Percentiles rank a stretch among this genome's conserved stretches.
Evolutionary conservation across 2,113 vertebrate genomes (phyloP).

Genomic region (Antennarius striatus): DNA sequence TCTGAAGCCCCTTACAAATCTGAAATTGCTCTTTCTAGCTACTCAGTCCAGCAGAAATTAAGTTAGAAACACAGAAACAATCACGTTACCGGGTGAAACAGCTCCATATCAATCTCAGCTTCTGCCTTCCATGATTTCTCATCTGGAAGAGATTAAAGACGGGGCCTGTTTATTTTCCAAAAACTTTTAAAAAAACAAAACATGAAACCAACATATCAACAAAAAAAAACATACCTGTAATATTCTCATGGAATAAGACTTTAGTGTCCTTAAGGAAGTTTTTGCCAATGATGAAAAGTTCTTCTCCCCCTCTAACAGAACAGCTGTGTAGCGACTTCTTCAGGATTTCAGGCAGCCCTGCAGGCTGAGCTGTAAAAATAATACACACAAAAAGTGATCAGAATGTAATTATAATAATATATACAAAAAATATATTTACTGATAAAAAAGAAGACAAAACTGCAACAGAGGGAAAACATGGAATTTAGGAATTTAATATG

Average conservation of each 20-base stretch:
- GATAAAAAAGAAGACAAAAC: no score
- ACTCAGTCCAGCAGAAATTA: constrained; percentile 35
- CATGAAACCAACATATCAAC: neutral
- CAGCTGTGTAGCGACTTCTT: constrained; percentile 97
- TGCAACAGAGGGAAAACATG: no score
- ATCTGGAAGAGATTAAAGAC: constrained; percentile 80
- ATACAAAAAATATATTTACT: no score
- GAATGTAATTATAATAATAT: no score
- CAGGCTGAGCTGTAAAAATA: constrained; percentile 89
- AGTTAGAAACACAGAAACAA: constrained; percentile 22
- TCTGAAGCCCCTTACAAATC: constrained; percentile 51
- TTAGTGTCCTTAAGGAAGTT: constrained; percentile 99
- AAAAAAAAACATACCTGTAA: constrained; percentile 81
- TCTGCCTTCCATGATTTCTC: constrained; percentile 96
- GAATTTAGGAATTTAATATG: no score
- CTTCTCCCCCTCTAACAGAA: constrained; percentile 92
- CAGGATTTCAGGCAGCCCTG: constrained; percentile 95
- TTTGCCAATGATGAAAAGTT: constrained; percentile 98
- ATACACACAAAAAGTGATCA: neutral
- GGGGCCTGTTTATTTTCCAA: neutral
- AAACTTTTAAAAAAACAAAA: neutral
- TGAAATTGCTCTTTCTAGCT: constrained; percentile 43
- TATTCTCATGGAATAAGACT: constrained; percentile 96
- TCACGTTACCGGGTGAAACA: constrained; percentile 94
- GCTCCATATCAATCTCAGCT: constrained; percentile 98